phyloP scores from a whole-genome alignment of 1,140 invertebrate genomes.

The Zaprionus africanus region DNA sequence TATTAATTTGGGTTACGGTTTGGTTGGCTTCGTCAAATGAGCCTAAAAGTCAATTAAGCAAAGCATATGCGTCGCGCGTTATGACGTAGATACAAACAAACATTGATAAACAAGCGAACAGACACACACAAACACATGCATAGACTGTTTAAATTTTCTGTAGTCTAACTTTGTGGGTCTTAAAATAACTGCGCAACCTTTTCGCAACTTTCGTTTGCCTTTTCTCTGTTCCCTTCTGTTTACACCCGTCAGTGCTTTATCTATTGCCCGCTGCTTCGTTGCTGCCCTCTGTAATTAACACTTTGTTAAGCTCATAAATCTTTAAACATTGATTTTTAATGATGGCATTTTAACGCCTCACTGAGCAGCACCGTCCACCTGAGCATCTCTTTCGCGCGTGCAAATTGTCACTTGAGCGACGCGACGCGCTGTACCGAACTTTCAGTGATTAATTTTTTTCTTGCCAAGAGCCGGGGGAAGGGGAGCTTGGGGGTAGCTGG shows the following conservation, averaged over 20 bases:
- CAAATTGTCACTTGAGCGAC: constrained; percentile 43
- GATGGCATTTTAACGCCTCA: constrained; percentile 73
- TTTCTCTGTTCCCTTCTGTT: neutral
- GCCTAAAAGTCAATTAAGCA: constrained; percentile 27
- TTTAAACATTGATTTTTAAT: constrained; percentile 82
- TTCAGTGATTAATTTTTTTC: constrained; percentile 48
- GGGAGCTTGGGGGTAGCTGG: neutral
- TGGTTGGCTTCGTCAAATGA: neutral
- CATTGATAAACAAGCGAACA: neutral
- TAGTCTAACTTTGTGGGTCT: constrained; percentile 19
- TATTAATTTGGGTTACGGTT: constrained; percentile 32
- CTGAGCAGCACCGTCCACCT: constrained; percentile 44
- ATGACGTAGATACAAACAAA: neutral
- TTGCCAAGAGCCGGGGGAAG: neutral
- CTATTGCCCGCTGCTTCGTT: constrained; percentile 5
- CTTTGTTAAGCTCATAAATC: constrained; percentile 79
- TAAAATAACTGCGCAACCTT: constrained; percentile 18
- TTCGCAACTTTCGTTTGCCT: neutral
- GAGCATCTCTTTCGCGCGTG: constrained; percentile 41
- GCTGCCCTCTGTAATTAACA: constrained; percentile 69
- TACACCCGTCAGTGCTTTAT: constrained; percentile 1
- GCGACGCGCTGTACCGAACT: constrained; percentile 45
- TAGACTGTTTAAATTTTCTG: constrained; percentile 18
- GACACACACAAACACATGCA: neutral
- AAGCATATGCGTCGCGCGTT: neutral